Evolutionary conservation across 1,140 invertebrate species (phyloP).

Genomic region (Lasioglossum baleicum): DNA sequence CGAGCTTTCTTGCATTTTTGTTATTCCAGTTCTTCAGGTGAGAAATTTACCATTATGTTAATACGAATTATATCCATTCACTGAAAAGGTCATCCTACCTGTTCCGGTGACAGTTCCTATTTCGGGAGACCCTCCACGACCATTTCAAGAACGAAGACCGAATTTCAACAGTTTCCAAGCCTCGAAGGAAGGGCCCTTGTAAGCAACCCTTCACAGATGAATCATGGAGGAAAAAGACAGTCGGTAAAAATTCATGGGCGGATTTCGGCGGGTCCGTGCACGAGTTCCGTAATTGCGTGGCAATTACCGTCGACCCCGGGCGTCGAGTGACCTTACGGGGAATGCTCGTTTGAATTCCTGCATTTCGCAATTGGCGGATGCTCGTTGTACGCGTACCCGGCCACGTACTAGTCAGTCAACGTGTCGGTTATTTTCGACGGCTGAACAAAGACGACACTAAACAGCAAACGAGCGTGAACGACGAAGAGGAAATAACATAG

Average conservation of each 20-base stretch:
- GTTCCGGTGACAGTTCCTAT: no score
- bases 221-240: not conserved
- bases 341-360: slow-evolving; percentile 67
- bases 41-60: no score
- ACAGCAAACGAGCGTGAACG: not conserved
- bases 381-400: slow-evolving; percentile 49
- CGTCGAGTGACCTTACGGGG: slow-evolving; percentile 55
- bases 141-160: no score
- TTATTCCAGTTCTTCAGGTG: no score
- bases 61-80: no score
- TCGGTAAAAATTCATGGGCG: not conserved
- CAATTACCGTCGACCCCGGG: slow-evolving; percentile 53
- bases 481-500: not conserved
- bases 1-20: no score
- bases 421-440: not conserved
- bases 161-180: no score
- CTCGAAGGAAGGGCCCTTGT: no score
- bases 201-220: no score
- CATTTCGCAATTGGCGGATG: slow-evolving; percentile 73
- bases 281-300: slow-evolving; percentile 38
- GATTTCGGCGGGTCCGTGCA: not conserved
- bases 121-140: no score
- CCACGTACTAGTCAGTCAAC: slow-evolving; percentile 52
- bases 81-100: no score
- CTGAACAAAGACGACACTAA: not conserved